Evolutionary conservation across 2,888 invertebrate species (phyloP), one percentile per base, ranked within the genome.

Genomic region (Ecliptopera silaceata): DNA sequence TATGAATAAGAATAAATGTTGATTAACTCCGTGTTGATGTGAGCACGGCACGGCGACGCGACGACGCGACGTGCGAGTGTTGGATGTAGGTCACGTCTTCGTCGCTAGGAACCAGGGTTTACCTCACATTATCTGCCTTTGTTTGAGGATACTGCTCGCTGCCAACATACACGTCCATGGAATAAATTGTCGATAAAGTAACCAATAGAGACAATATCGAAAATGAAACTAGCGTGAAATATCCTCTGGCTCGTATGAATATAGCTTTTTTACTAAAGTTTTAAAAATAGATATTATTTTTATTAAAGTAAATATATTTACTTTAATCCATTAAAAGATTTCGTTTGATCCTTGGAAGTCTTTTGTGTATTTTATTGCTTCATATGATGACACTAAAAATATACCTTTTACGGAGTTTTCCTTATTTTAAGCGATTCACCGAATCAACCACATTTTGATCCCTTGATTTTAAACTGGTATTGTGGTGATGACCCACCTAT

Each of bases 51-150:
- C 49, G 45, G 22, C 26, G 8, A 22, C 43, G 8, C 43, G 48
- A 45, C 31, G 26, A 8, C 53, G 45, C 22, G 5, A 52, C 38
- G 29, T 34, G 41, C 38, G 17, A 41, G 42, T 56, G 45, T 32
- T 26, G 52, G 57, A 58, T 73, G 75, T 74, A 64, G 70, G 71
- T 75, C 82, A 77, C 80, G 77, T 75, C 42, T 6, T 10, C 22
- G 76, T 74, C 66, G 64, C 53, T 69, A 75, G 78, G 79, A 78
- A 64, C 65, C 69, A 68, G 76, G 76, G 75, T 78, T 79, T 79
- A 75, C 76, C 79, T 76, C 47, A 55, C 44, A 47, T 61, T 58
- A 52, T 54, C 39, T 20, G 43, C 36, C 53, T 54, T 52, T 49
- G 52, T 45, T 41, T 45, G 32, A 54, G 44, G 39, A 41, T 31